Base-by-base conservation (phyloP, 2,113 vertebrate species). In the Oplegnathus fasciatus region DNA sequence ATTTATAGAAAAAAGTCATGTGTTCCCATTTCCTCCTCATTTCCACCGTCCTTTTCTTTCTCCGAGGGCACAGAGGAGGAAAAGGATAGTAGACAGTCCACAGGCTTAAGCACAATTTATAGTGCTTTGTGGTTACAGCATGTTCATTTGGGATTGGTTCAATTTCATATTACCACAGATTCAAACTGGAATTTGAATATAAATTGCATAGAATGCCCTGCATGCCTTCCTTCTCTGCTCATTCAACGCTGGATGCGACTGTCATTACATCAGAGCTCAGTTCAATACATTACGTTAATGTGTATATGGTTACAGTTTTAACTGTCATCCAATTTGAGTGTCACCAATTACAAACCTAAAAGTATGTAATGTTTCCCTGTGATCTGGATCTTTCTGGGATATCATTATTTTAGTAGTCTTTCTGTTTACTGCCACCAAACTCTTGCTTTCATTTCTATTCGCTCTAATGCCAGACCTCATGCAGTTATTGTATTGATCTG, bases 401-500 rank as follows among this genome's bases (percentile, higher is more conserved):
- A 7, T n/a, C 13, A 60, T 37, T 76, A 20, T 66, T 65, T 28
- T 26, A 9, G 20, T 57, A 1, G 14, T 54, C 30, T 60, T 58
- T 57, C 26, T 71, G 15, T 79, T 82, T 82, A 34, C 58, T 55
- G 32, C n/a, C 52, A 74, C 42, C 24, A 37, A 67, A 24, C 13
- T 50, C 44, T 68, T 0, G 22, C 57, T 65, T 80, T 80, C 26
- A 80, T 64, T 85, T 78, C 34, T 78, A 28, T 71, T 48, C 1
- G 4, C 44, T 68, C 61, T n/a, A 76, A 61, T 82, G 14, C 58
- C 44, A 82, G 71, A 40, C 70, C 46, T 58, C 73, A 79, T 76
- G 44, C 70, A 78, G 44, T 62, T 67, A 40, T 57, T 52, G 44
- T 66, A 80, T 88, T 87, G 62, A 81, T 79, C 79, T 75, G 20